Percentiles rank a stretch among this genome's conserved stretches.
Evolutionary conservation across 2,113 vertebrate species (phyloP).

Genomic region (Serinus canaria): DNA sequence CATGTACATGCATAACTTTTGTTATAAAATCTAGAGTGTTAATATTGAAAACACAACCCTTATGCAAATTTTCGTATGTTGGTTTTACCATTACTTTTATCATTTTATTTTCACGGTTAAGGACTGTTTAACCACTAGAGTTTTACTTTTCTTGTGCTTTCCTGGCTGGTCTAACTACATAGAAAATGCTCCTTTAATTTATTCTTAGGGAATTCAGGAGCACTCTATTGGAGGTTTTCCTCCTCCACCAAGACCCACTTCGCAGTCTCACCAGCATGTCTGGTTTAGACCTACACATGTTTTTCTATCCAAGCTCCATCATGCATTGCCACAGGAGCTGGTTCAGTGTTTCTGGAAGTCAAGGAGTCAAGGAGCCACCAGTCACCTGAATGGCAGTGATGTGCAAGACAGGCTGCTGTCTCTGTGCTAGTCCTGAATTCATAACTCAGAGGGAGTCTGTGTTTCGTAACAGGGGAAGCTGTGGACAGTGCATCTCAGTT

Average conservation of each 20-base stretch:
- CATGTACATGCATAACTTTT: not conserved
- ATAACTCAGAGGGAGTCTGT: not conserved
- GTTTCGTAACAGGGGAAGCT: not conserved
- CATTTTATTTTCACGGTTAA: not conserved
- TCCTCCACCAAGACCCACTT: not conserved
- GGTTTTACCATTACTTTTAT: not conserved
- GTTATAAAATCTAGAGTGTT: not conserved
- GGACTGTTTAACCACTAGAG: not conserved
- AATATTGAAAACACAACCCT: not conserved
- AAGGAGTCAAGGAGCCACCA: not conserved
- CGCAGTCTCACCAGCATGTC: accelerated
- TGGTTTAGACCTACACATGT: not conserved
- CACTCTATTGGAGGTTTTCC: not conserved
- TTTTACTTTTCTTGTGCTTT: not conserved
- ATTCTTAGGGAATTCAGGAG: not conserved
- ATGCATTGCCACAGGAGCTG: not conserved
- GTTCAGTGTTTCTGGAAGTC: not conserved
- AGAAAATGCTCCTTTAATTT: not conserved
- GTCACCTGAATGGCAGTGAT: not conserved
- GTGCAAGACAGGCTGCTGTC: not conserved
- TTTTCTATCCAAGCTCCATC: not conserved
- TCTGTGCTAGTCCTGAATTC: not conserved
- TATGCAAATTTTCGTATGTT: not conserved
- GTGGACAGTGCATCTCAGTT: not conserved
- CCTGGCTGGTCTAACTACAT: not conserved